phyloP scores from a whole-genome alignment of 1,140 invertebrate species.

The Laupala kohalensis region DNA sequence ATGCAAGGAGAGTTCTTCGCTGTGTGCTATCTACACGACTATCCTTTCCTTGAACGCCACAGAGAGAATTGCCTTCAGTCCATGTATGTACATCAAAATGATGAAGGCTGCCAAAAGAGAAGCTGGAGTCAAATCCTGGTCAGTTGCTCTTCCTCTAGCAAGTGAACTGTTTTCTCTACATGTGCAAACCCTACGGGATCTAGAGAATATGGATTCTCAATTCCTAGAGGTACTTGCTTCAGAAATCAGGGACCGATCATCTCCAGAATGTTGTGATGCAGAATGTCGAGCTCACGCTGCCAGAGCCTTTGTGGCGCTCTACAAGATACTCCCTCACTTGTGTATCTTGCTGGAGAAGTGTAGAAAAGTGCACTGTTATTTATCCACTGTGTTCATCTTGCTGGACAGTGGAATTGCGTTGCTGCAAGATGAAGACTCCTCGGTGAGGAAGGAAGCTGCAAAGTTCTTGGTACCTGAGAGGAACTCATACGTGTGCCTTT shows the following conservation, averaged over 20 bases:
- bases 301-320: background rate
- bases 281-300: background rate
- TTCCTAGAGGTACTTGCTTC: background rate
- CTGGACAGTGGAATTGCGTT: background rate
- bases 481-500: background rate
- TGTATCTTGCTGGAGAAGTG: background rate
- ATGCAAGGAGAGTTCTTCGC: background rate
- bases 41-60: background rate
- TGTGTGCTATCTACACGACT: background rate
- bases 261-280: background rate
- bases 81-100: background rate
- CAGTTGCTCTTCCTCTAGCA: background rate
- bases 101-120: background rate
- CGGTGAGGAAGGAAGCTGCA: background rate
- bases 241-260: background rate
- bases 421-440: background rate
- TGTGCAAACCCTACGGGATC: background rate
- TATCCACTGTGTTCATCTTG: background rate
- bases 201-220: background rate
- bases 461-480: background rate
- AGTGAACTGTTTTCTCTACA: background rate
- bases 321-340: background rate
- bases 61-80: background rate
- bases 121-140: background rate
- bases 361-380: background rate